A percentile compares a stretch with the other conserved stretches of the same genome.
Evolutionary conservation across 2,113 vertebrate genomes (phyloP).

Genomic region (Sturnus vulgaris): DNA sequence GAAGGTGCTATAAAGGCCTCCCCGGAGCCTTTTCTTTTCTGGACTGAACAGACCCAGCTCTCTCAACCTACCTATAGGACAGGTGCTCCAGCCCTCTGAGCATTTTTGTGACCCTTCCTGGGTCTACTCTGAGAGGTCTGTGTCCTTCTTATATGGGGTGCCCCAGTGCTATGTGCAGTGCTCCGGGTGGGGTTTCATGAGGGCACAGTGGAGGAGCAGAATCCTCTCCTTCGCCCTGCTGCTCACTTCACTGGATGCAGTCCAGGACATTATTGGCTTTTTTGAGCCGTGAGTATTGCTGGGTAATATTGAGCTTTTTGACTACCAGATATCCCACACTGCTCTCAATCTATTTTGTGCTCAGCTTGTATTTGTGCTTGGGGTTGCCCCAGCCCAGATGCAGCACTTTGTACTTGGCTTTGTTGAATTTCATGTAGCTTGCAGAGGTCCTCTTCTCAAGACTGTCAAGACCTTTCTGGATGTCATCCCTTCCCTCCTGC

Average conservation of each 20-base stretch:
- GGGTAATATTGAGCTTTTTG: not conserved
- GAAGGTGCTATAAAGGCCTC: not conserved
- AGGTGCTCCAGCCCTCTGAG: not conserved
- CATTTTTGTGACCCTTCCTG: not conserved
- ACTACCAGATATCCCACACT: not conserved
- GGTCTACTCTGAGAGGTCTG: not conserved
- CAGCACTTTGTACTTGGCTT: not conserved
- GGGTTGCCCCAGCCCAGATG: not conserved
- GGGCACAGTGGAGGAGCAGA: not conserved
- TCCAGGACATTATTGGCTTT: not conserved
- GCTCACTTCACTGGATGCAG: not conserved
- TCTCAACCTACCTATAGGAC: not conserved
- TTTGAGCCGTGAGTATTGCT: not conserved
- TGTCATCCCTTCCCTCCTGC: not conserved
- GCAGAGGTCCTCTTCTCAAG: not conserved
- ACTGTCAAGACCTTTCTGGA: not conserved
- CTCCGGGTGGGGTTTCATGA: not conserved
- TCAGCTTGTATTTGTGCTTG: not conserved
- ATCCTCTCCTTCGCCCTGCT: not conserved
- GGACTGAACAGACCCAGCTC: not conserved
- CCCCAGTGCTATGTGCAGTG: not conserved
- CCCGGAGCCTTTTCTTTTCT: fast-evolving
- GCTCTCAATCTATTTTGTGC: not conserved
- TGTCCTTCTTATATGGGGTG: not conserved
- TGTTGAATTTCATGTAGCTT: not conserved